Conservation (phyloP, 2,797 vertebrate genomes). For the Brachyalestes nurse region DNA sequence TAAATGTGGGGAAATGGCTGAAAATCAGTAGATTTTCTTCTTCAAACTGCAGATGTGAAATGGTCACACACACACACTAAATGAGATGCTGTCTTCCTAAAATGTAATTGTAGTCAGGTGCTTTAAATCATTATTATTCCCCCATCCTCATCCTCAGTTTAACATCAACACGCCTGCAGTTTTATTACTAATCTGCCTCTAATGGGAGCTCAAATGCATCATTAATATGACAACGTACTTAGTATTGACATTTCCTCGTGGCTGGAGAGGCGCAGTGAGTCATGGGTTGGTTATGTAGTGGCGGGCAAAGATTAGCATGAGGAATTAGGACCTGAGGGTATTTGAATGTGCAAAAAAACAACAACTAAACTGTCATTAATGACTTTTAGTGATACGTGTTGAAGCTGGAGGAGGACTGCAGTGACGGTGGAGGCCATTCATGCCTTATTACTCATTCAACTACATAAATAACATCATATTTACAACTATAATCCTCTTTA, state of each 20-base stretch:
- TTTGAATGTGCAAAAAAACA: background rate
- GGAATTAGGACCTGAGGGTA: background rate
- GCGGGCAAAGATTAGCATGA: background rate
- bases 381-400: conserved; percentile 5
- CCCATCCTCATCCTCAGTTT: background rate
- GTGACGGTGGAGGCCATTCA: no score
- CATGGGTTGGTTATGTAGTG: background rate
- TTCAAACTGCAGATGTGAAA: no score
- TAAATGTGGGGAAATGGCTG: no score
- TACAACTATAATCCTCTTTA: background rate
- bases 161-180: background rate
- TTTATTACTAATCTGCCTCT: background rate
- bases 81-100: background rate
- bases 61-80: no score
- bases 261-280: background rate
- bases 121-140: background rate
- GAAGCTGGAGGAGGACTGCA: background rate
- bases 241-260: conserved; percentile 6
- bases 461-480: background rate
- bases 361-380: conserved; percentile 8
- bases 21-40: no score
- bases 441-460: no score
- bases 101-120: background rate
- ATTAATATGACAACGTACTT: background rate
- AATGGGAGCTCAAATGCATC: background rate